Conservation (phyloP, 2,888 invertebrate species). For the Hyalella azteca region DNA sequence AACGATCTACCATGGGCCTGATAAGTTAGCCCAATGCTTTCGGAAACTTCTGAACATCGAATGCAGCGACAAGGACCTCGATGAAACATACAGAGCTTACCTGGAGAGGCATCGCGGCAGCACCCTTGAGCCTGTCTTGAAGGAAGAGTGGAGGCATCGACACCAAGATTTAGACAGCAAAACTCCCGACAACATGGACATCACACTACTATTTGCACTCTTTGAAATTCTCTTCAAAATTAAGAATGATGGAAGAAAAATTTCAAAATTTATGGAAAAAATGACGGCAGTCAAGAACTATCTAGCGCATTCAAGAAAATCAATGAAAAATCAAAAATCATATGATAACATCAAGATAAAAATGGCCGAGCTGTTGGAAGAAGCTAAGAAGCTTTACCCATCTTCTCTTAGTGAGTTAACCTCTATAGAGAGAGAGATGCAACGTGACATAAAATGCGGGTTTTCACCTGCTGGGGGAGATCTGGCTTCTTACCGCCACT, state of each 20-base stretch:
- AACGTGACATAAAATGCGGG: no score
- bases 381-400: not conserved
- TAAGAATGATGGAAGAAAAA: not conserved
- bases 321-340: not conserved
- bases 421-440: not conserved
- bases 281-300: not conserved
- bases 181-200: slow-evolving; percentile 41
- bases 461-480: not conserved
- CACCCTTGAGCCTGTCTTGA: no score
- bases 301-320: not conserved
- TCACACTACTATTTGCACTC: slow-evolving; percentile 30
- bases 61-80: no score
- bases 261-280: not conserved
- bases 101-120: no score
- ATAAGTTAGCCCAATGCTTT: no score
- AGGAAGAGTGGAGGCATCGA: no score
- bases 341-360: not conserved
- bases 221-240: not conserved
- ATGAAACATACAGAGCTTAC: no score
- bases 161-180: no score
- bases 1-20: no score
- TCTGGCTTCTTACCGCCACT: not conserved
- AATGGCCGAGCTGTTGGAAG: not conserved
- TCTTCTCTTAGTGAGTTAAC: not conserved
- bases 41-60: no score